These are phyloP conservation scores for Herpailurus yagouaroundi DNA, from an alignment of 2,113 vertebrate species.

Conservation along the genomic window DNA sequence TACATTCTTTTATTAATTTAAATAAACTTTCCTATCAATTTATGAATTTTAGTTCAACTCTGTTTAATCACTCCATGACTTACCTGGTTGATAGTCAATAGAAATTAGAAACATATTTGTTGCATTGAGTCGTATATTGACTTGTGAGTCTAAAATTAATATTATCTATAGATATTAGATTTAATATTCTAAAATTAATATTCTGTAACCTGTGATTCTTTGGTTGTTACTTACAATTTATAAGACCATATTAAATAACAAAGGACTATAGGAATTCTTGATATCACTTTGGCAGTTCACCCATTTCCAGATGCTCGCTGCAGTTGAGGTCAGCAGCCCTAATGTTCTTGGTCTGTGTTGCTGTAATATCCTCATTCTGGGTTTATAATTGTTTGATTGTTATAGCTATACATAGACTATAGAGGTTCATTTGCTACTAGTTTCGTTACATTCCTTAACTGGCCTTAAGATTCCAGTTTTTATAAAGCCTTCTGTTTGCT, in stretches of 20 bases:
- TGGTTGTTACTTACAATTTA: background rate
- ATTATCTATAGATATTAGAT: background rate
- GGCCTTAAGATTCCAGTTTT: constrained; percentile 22
- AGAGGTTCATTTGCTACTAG: constrained; percentile 2
- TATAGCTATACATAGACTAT: background rate
- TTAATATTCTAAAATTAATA: constrained; percentile 17
- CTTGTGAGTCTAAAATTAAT: constrained; percentile 47
- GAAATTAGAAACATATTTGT: background rate
- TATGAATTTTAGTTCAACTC: constrained; percentile 42
- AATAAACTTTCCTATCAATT: constrained; percentile 12
- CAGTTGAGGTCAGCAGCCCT: background rate
- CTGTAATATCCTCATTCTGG: background rate
- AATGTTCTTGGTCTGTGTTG: background rate
- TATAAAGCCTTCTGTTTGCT: constrained; percentile 19
- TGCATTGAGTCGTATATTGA: background rate
- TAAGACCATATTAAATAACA: background rate
- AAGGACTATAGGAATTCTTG: background rate
- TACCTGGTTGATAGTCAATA: background rate
- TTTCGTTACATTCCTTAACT: constrained; percentile 48
- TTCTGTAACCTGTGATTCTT: constrained; percentile 5
- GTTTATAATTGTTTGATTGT: background rate
- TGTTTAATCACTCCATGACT: background rate
- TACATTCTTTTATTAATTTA: constrained; percentile 21
- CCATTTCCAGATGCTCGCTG: background rate
- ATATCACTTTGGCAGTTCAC: background rate